Evolutionary conservation across 2,113 vertebrate genomes (phyloP).

Genomic region (Bombycilla garrulus): DNA sequence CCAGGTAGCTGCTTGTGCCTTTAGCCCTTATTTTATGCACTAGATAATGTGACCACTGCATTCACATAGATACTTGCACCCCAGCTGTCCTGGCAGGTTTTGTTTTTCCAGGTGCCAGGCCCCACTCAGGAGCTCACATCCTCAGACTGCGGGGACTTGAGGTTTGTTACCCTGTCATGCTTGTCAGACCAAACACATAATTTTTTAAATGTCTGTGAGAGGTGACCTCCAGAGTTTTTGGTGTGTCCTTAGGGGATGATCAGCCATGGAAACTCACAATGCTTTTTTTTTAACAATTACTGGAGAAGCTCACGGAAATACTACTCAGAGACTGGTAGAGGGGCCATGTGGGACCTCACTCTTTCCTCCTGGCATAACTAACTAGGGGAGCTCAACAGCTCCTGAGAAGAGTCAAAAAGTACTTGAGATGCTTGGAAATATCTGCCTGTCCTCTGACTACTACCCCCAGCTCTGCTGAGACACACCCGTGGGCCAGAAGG

Average conservation of each 20-base stretch:
- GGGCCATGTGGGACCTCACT: background rate
- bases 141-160: background rate
- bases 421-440: background rate
- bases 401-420: background rate
- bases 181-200: background rate
- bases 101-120: background rate
- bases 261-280: background rate
- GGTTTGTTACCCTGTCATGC: background rate
- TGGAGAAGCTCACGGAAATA: background rate
- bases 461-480: background rate
- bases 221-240: background rate
- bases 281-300: background rate
- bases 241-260: background rate
- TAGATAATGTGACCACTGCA: background rate
- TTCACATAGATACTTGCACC: background rate
- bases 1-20: background rate
- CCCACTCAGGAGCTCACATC: background rate
- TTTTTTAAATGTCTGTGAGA: background rate
- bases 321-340: background rate
- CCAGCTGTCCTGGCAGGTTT: background rate
- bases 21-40: background rate
- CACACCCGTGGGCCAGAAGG: accelerated
- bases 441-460: background rate
- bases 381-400: background rate
- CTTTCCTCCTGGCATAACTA: background rate